Evolutionary conservation across 2,797 vertebrate species (phyloP).

Genomic region (Characodon lateralis): DNA sequence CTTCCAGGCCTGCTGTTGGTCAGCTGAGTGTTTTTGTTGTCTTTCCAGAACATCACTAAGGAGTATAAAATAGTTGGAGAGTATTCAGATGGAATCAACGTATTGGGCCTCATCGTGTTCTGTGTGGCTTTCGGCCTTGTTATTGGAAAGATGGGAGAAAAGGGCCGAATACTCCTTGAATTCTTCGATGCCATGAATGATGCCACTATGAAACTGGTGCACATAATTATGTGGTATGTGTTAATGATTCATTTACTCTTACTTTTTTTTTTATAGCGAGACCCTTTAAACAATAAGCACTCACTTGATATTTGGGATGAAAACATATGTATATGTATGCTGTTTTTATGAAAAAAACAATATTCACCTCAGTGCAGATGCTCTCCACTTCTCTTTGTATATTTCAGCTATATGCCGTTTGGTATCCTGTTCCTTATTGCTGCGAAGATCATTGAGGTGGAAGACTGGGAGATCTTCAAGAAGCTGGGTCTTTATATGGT

Average conservation of each 20-base stretch:
- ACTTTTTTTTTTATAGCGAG: not conserved
- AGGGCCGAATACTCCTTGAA: conserved; percentile 91
- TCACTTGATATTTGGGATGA: not conserved
- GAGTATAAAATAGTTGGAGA: conserved; percentile 88
- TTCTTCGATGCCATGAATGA: conserved; percentile 96
- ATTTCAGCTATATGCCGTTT: conserved; percentile 93
- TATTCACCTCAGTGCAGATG: not conserved
- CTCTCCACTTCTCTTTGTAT: not conserved
- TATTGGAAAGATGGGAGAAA: conserved; percentile 99
- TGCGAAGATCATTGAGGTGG: conserved; percentile 96
- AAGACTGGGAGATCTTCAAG: conserved; percentile 98
- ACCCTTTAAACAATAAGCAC: not conserved
- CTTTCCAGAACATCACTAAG: conserved; percentile 88
- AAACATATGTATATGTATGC: not conserved
- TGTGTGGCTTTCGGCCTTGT: conserved; percentile 94
- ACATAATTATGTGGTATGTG: conserved; percentile 97
- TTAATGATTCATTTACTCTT: not conserved
- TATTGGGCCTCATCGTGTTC: conserved; percentile 94
- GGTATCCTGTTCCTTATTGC: conserved; percentile 97
- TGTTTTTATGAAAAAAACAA: not conserved
- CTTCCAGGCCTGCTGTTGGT: conserved; percentile 24
- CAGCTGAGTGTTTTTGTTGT: conserved; percentile 18
- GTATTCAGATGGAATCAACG: conserved; percentile 93
- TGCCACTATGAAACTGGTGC: conserved; percentile 96
- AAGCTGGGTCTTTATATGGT: conserved; percentile 98